phyloP scores from a whole-genome alignment of 2,113 vertebrate species.

The Hemibagrus wyckioides region DNA sequence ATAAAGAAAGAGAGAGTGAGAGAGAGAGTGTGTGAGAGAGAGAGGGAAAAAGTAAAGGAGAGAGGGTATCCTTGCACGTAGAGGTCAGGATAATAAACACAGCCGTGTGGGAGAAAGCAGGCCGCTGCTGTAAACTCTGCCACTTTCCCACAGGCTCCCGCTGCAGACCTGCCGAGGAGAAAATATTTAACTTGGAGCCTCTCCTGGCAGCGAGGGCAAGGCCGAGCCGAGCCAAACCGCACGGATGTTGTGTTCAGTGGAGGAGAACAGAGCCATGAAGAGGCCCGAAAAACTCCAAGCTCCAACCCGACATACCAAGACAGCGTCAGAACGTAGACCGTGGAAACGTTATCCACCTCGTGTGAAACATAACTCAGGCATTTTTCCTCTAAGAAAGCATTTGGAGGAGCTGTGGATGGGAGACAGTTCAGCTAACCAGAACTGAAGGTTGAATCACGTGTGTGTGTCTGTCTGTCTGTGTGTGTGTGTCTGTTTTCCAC shows the following conservation, averaged over 20 bases:
- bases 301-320: conserved; percentile 51
- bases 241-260: conserved; percentile 52
- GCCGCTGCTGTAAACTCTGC: conserved; percentile 55
- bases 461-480: neutral
- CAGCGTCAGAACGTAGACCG: conserved; percentile 40
- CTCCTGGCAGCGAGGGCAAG: conserved; percentile 57
- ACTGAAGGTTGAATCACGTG: conserved; percentile 9
- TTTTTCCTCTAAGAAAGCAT: conserved; percentile 37
- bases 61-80: conserved; percentile 49
- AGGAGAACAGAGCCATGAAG: conserved; percentile 54
- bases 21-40: conserved; percentile 37
- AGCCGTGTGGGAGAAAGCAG: conserved; percentile 48
- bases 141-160: conserved; percentile 71
- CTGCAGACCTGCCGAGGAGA: conserved; percentile 70
- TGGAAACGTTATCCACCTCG: conserved; percentile 30
- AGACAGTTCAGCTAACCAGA: conserved; percentile 26
- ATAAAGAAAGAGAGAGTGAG: conserved; percentile 20
- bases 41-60: conserved; percentile 37
- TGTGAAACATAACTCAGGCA: conserved; percentile 31
- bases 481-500: neutral
- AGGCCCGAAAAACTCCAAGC: conserved; percentile 46
- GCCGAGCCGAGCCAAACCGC: conserved; percentile 59
- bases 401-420: conserved; percentile 17
- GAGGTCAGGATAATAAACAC: conserved; percentile 62
- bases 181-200: conserved; percentile 72